phyloP scores from a whole-genome alignment of 2,113 vertebrate genomes.

The Pelecanus crispus region DNA sequence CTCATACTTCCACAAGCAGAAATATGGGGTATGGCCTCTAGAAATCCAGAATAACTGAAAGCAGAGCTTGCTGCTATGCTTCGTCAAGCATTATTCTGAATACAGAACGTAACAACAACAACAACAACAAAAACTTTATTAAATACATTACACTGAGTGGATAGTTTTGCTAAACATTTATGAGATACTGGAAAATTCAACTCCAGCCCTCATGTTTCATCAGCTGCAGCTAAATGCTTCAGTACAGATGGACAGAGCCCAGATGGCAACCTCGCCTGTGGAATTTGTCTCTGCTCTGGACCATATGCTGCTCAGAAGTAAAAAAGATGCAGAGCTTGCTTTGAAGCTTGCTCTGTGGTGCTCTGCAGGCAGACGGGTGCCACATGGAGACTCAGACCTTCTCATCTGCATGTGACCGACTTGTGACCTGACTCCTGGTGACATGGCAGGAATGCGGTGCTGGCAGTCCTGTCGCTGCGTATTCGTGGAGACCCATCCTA shows the following conservation, averaged over 20 bases:
- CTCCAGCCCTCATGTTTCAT: neutral
- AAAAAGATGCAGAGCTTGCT: neutral
- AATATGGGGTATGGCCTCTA: neutral
- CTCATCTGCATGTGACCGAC: neutral
- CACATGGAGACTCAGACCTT: neutral
- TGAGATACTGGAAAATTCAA: constrained; percentile 33
- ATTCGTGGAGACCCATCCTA: rapidly evolving
- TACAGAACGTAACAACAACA: neutral
- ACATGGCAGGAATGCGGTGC: neutral
- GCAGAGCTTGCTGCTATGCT: neutral
- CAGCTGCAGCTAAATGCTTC: neutral
- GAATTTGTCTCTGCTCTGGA: neutral
- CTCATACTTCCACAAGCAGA: neutral
- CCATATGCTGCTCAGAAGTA: constrained; percentile 19
- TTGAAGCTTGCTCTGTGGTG: neutral
- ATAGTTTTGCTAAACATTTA: neutral
- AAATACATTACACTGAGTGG: neutral
- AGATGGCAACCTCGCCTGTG: neutral
- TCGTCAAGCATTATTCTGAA: neutral
- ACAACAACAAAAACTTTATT: neutral
- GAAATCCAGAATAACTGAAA: neutral
- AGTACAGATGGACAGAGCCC: neutral
- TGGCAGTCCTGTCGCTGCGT: neutral
- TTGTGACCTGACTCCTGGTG: neutral
- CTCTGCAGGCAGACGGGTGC: neutral